Conservation (phyloP, 2,888 invertebrate species). For the Steromphala cineraria region DNA sequence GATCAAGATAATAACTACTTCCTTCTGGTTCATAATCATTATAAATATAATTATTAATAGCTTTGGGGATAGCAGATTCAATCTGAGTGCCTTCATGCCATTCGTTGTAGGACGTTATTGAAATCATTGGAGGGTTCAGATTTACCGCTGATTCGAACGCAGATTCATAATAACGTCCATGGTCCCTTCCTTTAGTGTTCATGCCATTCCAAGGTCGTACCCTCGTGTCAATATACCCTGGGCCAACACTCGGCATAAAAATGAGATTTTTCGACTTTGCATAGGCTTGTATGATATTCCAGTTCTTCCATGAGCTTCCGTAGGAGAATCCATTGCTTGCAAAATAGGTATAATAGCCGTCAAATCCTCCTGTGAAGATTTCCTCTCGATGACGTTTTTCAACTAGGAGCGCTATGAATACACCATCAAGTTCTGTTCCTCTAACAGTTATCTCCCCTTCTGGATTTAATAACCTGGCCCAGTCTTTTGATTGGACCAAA, state of each 20-base stretch:
- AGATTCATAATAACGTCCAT: constrained; percentile 81
- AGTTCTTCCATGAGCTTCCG: constrained; percentile 78
- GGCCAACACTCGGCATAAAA: constrained; percentile 84
- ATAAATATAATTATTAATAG: constrained; percentile 69
- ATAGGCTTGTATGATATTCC: constrained; percentile 56
- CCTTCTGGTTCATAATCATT: constrained; percentile 81
- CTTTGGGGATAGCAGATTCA: constrained; percentile 80
- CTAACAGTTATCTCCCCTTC: constrained; percentile 77
- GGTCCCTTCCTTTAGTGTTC: constrained; percentile 78
- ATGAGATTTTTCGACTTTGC: constrained; percentile 53
- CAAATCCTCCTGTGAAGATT: constrained; percentile 75
- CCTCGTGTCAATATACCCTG: constrained; percentile 83
- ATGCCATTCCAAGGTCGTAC: constrained; percentile 80
- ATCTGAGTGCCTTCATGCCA: constrained; percentile 87
- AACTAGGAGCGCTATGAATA: constrained; percentile 80
- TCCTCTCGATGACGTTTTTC: constrained; percentile 77
- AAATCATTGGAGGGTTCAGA: constrained; percentile 79
- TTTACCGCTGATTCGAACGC: constrained; percentile 81
- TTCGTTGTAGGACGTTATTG: constrained; percentile 85
- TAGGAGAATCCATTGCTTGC: constrained; percentile 82
- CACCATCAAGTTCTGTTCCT: constrained; percentile 79
- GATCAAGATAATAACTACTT: constrained; percentile 80
- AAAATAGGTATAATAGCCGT: constrained; percentile 82
- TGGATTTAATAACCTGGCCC: constrained; percentile 75
- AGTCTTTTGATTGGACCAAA: constrained; percentile 77